Percentiles rank a stretch among this genome's conserved stretches.
Evolutionary conservation across 2,888 invertebrate species (phyloP).

Genomic region (Anthophora plumipes): DNA sequence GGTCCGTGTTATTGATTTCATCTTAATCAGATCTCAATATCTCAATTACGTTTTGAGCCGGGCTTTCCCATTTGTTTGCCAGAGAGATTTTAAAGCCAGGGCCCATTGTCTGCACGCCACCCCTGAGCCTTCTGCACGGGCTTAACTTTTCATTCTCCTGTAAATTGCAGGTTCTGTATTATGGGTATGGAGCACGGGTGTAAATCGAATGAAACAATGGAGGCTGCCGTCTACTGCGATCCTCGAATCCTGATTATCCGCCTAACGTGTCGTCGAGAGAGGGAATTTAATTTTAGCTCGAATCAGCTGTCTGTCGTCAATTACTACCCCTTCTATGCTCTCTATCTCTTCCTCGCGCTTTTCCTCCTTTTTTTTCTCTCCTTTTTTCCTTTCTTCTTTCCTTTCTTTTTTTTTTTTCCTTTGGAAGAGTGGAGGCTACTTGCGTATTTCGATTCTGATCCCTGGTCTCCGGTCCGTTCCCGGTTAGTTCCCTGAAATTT

Average conservation of each 20-base stretch:
- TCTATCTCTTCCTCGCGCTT: constrained; percentile 7
- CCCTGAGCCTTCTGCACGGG: constrained; percentile 81
- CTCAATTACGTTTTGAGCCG: constrained; percentile 83
- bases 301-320: constrained; percentile 67
- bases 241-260: constrained; percentile 74
- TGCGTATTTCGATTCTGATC: constrained; percentile 10
- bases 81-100: constrained; percentile 84
- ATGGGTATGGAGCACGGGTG: constrained; percentile 77
- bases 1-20: constrained; percentile 82
- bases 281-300: constrained; percentile 72
- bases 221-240: constrained; percentile 71
- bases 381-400: no score
- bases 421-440: neutral
- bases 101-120: constrained; percentile 81
- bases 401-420: neutral
- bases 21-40: constrained; percentile 85
- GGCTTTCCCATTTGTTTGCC: constrained; percentile 83
- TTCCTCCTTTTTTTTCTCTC: no score
- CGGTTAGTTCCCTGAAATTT: neutral
- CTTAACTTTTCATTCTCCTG: constrained; percentile 84
- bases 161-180: constrained; percentile 83
- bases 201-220: constrained; percentile 84
- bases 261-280: constrained; percentile 71
- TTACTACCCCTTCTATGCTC: constrained; percentile 50
- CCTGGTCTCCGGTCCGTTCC: neutral